Base-by-base conservation (phyloP, 92 coral and sea anemone genomes). In the Porites lobata region DNA sequence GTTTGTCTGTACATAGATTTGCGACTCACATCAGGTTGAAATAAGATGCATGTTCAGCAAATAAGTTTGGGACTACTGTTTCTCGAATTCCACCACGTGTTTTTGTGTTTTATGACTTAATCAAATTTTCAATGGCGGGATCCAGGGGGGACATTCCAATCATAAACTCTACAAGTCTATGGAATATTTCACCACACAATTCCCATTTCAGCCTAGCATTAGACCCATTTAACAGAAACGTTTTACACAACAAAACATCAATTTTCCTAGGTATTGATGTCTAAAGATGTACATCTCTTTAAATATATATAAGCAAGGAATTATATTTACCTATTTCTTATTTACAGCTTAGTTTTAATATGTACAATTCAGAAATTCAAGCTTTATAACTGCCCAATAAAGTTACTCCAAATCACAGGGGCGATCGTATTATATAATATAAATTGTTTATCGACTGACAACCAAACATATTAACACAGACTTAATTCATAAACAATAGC, bases 281-380 rank as follows among this genome's bases (percentile, higher is more conserved):
- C 6, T 20, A 24, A 75, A 58, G 67, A 6, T 78, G 71, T 78
- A 78, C 65, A 67, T 17, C 63, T 51, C 2, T 29, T 29, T 29
- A 29, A 29, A 8, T 67, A 52, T 66, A 80, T 69, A 80, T 22
- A 24, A 51, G 50, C 59, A 63, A 10, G n/a, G 18, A 63, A 78
- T 65, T 78, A n/a, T 29, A 76, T 50, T 68, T 81, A 81, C 26
- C 85, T 81, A 54, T 54, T 47, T 72, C 77, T 51, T 17, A 32
- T 69, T 22, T 13, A 81, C 51, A 32, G 43, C 43, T 32, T 32
- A 32, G 43, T 3, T 32, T 26, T 65, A 13, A 12, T 65, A 50
- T 66, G 8, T 80, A 63, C 64, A 61, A 74, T 53, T 29, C 32
- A 1, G 32, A 29, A 29, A 29, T 73, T 9, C 72, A 47, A 43